A percentile compares a stretch with the other conserved stretches of the same genome.
These are phyloP conservation scores for Drosophila dives DNA, from an alignment of 2,888 invertebrate genomes.

Conservation along the genomic window DNA sequence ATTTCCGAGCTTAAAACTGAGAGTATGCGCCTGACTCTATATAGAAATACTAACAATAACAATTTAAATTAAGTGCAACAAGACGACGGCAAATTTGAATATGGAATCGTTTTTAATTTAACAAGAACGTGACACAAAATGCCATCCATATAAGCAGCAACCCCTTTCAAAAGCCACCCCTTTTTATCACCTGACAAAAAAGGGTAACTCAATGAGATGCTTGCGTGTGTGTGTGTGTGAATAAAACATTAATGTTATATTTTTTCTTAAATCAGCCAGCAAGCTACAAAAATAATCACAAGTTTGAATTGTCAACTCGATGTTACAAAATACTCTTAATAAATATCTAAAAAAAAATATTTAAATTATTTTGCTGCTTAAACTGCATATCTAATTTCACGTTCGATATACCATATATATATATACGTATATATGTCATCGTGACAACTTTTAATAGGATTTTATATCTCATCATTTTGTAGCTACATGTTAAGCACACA, in stretches of 20 bases:
- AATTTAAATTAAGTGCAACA: constrained; percentile 76
- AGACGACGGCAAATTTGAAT: constrained; percentile 65
- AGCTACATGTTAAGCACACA: constrained; percentile 1
- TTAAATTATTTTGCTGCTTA: not conserved
- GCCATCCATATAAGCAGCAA: not conserved
- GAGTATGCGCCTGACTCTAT: constrained; percentile 59
- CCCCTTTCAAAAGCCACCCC: not conserved
- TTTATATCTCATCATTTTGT: not conserved
- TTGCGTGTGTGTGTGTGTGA: constrained; percentile 11
- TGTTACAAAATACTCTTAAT: not conserved
- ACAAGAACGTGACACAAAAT: constrained; percentile 72
- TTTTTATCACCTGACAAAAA: constrained; percentile 19
- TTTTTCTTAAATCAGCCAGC: constrained; percentile 22
- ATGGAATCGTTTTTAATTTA: constrained; percentile 79
- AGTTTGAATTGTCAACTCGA: not conserved
- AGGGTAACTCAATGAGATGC: constrained; percentile 21
- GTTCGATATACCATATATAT: not conserved
- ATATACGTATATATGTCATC: not conserved
- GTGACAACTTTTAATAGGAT: not conserved
- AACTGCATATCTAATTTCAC: not conserved
- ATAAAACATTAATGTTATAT: constrained; percentile 23
- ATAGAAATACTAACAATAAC: constrained; percentile 77
- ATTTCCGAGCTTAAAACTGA: not conserved
- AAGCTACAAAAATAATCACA: constrained; percentile 15
- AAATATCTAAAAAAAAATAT: not conserved